A percentile compares a stretch with the other conserved stretches of the same genome.
Conservation (phyloP, 1,140 invertebrate species). For the Oryctes rhinoceros region DNA sequence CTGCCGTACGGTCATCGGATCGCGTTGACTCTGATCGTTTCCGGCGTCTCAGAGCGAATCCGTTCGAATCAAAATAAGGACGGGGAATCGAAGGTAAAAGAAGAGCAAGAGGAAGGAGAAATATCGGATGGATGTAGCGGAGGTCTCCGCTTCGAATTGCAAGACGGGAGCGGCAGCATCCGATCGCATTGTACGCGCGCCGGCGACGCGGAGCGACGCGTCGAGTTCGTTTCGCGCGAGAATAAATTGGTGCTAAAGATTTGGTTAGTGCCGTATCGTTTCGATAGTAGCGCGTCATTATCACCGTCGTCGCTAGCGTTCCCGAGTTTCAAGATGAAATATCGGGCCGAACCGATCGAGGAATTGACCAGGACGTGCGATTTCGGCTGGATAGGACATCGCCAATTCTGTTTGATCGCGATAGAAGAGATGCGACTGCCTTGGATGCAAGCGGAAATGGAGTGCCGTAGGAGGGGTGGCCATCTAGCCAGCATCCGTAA, state of each 20-base stretch:
- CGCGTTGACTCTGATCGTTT: slow-evolving; percentile 64
- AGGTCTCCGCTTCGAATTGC: slow-evolving; percentile 63
- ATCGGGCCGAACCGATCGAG: slow-evolving; percentile 64
- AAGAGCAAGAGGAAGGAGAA: slow-evolving; percentile 47
- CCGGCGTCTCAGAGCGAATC: slow-evolving; percentile 41
- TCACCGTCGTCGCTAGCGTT: slow-evolving; percentile 47
- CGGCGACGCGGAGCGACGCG: slow-evolving; percentile 64
- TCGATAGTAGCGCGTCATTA: slow-evolving; percentile 56
- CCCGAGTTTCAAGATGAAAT: slow-evolving; percentile 55
- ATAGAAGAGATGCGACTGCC: slow-evolving; percentile 64
- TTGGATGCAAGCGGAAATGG: slow-evolving; percentile 72
- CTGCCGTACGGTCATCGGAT: slow-evolving; percentile 71
- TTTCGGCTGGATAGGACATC: slow-evolving; percentile 69
- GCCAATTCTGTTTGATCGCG: slow-evolving; percentile 70
- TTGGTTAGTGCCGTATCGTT: slow-evolving; percentile 50
- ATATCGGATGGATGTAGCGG: slow-evolving; percentile 60
- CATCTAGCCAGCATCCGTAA: slow-evolving; percentile 72
- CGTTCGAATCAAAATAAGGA: neutral
- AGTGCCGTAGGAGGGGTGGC: slow-evolving; percentile 70
- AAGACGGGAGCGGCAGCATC: slow-evolving; percentile 64
- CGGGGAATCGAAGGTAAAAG: slow-evolving; percentile 47
- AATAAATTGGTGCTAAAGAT: slow-evolving; percentile 64
- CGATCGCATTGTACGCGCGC: slow-evolving; percentile 67
- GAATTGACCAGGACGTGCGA: slow-evolving; percentile 68
- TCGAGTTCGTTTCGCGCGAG: slow-evolving; percentile 64